Percentiles rank a stretch among this genome's conserved stretches.
These are phyloP conservation scores for Carassius auratus DNA, from an alignment of 2,113 vertebrate genomes.

Conservation along the genomic window DNA sequence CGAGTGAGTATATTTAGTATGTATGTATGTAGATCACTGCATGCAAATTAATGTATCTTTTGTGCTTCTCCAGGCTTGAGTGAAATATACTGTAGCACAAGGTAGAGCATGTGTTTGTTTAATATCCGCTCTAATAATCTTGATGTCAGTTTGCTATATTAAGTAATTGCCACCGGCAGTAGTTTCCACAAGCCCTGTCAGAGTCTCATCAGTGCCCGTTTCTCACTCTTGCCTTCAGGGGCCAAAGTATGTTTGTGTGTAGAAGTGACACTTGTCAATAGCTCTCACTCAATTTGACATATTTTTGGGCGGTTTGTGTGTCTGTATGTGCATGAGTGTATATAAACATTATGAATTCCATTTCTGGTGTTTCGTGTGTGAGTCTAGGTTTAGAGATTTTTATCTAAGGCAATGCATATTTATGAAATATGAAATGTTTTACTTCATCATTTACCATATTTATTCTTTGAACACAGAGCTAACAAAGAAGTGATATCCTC, in stretches of 20 bases:
- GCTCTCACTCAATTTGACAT: not conserved
- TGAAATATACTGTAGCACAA: not conserved
- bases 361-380: not conserved
- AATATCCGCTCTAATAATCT: conserved; percentile 41
- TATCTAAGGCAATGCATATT: not conserved
- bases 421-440: too few species aligned
- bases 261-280: conserved; percentile 12
- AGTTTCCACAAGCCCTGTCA: conserved; percentile 18
- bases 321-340: too few species aligned
- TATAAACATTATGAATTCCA: not conserved
- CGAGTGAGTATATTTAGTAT: not conserved
- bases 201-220: conserved; percentile 3
- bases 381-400: not conserved
- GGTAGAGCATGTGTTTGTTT: conserved; percentile 16
- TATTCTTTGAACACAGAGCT: not conserved
- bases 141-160: conserved; percentile 34
- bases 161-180: conserved; percentile 15
- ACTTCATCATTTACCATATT: not conserved
- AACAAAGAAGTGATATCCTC: not conserved
- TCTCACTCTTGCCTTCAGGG: conserved; percentile 18
- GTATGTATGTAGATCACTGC: too few species aligned
- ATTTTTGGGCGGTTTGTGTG: not conserved
- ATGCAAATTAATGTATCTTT: not conserved
- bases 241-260: not conserved
- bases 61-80: not conserved